Evolutionary conservation across 2,888 invertebrate genomes (phyloP), one percentile per base, ranked within the genome.

Genomic region (Laspeyria flexula): DNA sequence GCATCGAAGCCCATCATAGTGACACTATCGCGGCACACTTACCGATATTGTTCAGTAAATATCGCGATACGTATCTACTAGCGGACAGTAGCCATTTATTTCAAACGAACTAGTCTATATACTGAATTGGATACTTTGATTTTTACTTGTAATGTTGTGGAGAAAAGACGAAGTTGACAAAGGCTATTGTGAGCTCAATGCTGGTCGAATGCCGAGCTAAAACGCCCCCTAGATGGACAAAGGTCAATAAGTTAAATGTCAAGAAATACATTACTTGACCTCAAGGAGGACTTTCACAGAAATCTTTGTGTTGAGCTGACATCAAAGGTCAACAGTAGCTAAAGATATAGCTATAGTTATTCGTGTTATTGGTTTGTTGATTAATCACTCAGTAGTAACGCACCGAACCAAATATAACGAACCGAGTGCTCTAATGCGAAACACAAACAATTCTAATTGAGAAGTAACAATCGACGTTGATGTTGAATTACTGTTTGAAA

Each of bases 381-480:
- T 34, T 34, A 34, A 15, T 34, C 31, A 12, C 25, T 16, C 27
- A 13, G 52, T 39, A 34, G 33, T 55, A 54, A 58, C 48, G 27
- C 40, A 11, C 29, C 43, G 44, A 37, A 37, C 29, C 21, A 37
- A 43, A 35, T 27, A 15, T 43, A 52, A 43, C 49, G 44, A 64
- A 53, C 58, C 49, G 57, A 56, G 58, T 55, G 43, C 47, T 54
- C 34, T 60, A 69, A 61, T 55, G 33, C 38, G 51, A 60, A 67
- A 71, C 66, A 63, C 65, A 71, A 79, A 77, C 70, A 71, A 47
- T 46, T 61, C 62, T 75, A 79, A 80, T 79, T 76, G 65, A 77
- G 71, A 69, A 52, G 64, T 64, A 66, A 72, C 70, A 72, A 71
- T 72, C 55, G 63, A 39, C 57, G 49, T 23, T 51, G 53, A 60